Base-by-base conservation (phyloP, 1,140 invertebrate species). In the Stegodyphus mimosarum region DNA sequence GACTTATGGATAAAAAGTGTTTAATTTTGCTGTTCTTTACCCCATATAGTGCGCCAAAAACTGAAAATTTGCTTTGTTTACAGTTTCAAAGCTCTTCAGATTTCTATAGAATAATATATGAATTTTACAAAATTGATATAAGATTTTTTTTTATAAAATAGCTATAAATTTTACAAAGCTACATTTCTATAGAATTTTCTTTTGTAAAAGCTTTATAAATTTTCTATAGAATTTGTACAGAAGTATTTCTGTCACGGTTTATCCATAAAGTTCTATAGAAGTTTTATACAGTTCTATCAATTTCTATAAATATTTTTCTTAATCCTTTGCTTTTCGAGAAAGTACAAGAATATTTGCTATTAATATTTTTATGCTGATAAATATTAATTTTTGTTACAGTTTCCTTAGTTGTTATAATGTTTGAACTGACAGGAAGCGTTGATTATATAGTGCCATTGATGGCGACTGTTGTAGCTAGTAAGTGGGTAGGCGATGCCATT, bases 371-470 rank as follows among this genome's bases (percentile, higher is more conserved):
- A 11, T 15, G 5, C 9, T 11, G 15, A 60, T 9, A 11, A 2
- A 60, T 67, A 17, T 67, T 67, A n/a, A 18, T 79, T 64, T 64
- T 79, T 67, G 51, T 88, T 92, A 88, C 91, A 89, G 98, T 99
- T 9, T 99, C 98, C 0, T 91, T 99, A 81, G 98, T 99, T 76
- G 99, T 99, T 52, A 99, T 99, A 71, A 99, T 99, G 98, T 99
- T 99, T 91, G 99, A 99, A 91, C 90, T 99, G 89, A 99, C 98
- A 0, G 99, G 98, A 73, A 97, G 96, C 17, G 95, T 99, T 3
- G 92, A 98, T 49, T 99, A 99, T 90, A 99, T 99, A 89, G 98
- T 99, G 50, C 98, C 98, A 0, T 91, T 99, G 71, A 99, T 99
- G 99, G 96, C 96, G 0, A 98, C 98, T 15, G 97, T 96, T 0